Evolutionary conservation across 2,888 invertebrate species (phyloP).

Genomic region (Agrotis puta): DNA sequence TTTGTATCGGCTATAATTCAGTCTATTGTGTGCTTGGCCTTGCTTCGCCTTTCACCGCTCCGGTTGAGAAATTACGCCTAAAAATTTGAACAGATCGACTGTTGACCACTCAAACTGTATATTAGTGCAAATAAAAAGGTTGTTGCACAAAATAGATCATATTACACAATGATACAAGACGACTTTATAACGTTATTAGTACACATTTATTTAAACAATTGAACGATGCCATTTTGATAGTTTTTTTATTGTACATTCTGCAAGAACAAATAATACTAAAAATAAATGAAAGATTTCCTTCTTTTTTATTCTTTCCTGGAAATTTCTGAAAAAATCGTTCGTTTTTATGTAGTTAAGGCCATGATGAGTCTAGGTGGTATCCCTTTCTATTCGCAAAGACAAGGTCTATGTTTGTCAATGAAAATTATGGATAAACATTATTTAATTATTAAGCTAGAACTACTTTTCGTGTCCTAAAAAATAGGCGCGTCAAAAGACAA

Average conservation of each 20-base stretch:
- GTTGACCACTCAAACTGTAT: constrained; percentile 36
- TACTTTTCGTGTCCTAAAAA: background rate
- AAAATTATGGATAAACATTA: background rate
- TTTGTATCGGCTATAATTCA: constrained; percentile 77
- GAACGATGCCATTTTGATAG: too few relatives aligned
- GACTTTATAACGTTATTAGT: constrained; percentile 20
- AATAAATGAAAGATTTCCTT: too few relatives aligned
- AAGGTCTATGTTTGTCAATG: too few relatives aligned
- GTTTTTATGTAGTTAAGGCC: too few relatives aligned
- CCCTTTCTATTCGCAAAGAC: too few relatives aligned
- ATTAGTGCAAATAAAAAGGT: constrained; percentile 66
- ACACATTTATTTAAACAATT: too few relatives aligned
- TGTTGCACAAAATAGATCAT: constrained; percentile 59
- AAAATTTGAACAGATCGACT: constrained; percentile 70
- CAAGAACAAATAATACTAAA: too few relatives aligned
- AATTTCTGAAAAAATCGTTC: too few relatives aligned
- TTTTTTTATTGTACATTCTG: too few relatives aligned
- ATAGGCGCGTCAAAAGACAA: constrained; percentile 9
- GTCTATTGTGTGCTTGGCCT: constrained; percentile 81
- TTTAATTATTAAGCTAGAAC: background rate
- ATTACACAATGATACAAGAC: constrained; percentile 37
- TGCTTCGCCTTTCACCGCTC: constrained; percentile 85
- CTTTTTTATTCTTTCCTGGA: too few relatives aligned
- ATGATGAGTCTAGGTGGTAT: too few relatives aligned
- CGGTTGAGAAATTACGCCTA: constrained; percentile 83